Conservation (phyloP, 2,888 invertebrate species). For the Orthonychiurus folsomi region DNA sequence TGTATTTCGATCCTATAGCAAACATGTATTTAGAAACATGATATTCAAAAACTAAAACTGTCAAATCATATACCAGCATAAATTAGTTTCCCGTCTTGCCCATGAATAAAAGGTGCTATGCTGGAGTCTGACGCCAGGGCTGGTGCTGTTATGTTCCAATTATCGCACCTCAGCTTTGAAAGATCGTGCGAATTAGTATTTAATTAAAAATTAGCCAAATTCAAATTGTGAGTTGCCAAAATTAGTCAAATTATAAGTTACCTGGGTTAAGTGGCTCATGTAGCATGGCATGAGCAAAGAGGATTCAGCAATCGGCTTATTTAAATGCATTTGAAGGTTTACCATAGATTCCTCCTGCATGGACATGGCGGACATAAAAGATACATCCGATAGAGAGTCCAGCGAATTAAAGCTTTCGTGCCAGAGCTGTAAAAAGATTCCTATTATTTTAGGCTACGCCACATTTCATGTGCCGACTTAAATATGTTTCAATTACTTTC, state of each 20-base stretch:
- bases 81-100: slow-evolving; percentile 36
- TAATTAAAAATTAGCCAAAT: slow-evolving; percentile 4
- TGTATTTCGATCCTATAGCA: slow-evolving; percentile 54
- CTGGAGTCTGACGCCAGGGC: slow-evolving; percentile 36
- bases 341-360: slow-evolving; percentile 88
- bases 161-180: slow-evolving; percentile 36
- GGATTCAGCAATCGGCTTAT: slow-evolving; percentile 83
- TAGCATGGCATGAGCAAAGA: slow-evolving; percentile 92
- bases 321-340: slow-evolving; percentile 88
- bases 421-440: slow-evolving; percentile 19
- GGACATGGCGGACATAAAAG: slow-evolving; percentile 71
- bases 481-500: neutral
- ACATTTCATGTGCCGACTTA: too few species aligned
- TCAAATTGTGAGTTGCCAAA: too few species aligned
- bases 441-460: too few species aligned
- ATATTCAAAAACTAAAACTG: too few species aligned
- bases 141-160: slow-evolving; percentile 39
- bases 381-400: slow-evolving; percentile 41
- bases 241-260: slow-evolving; percentile 9
- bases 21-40: neutral
- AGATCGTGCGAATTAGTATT: too few species aligned
- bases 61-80: slow-evolving; percentile 36
- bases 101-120: slow-evolving; percentile 36
- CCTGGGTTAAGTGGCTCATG: slow-evolving; percentile 80
- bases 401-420: slow-evolving; percentile 36